Conservation (phyloP, 2,888 invertebrate genomes). For the Microplitis deprimator region DNA sequence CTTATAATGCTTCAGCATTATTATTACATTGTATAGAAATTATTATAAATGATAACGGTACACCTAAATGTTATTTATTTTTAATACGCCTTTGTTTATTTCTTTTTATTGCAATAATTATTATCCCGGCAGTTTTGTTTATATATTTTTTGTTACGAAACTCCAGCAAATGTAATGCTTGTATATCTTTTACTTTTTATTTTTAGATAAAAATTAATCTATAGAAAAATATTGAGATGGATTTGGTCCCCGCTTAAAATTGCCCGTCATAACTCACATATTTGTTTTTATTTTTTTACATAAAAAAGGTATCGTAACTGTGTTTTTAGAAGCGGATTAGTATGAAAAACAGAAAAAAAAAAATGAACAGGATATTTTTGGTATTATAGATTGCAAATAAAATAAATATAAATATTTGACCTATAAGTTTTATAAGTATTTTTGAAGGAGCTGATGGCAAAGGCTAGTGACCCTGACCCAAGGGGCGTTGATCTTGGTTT, state of each 20-base stretch:
- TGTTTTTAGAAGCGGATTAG: constrained; percentile 9
- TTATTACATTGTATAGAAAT: constrained; percentile 25
- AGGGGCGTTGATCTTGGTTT: constrained; percentile 70
- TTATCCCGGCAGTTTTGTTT: neutral
- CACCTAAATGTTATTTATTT: neutral
- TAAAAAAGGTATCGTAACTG: neutral
- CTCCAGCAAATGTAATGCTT: too few relatives aligned
- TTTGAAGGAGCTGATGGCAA: constrained; percentile 56
- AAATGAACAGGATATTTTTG: neutral
- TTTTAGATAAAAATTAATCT: neutral
- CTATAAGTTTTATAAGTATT: constrained; percentile 46
- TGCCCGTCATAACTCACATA: neutral
- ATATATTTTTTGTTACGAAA: neutral
- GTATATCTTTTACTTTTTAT: neutral
- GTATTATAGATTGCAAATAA: neutral
- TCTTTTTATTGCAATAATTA: neutral
- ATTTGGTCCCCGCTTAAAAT: neutral
- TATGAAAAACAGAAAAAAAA: constrained; percentile 19
- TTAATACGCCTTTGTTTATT: neutral
- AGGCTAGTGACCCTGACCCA: constrained; percentile 71
- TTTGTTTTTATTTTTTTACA: neutral
- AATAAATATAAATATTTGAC: constrained; percentile 40
- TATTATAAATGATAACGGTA: constrained; percentile 40
- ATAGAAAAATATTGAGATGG: neutral
- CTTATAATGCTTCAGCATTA: constrained; percentile 26